phyloP scores from a whole-genome alignment of 2,797 vertebrate genomes.

The Myotis findleyi region DNA sequence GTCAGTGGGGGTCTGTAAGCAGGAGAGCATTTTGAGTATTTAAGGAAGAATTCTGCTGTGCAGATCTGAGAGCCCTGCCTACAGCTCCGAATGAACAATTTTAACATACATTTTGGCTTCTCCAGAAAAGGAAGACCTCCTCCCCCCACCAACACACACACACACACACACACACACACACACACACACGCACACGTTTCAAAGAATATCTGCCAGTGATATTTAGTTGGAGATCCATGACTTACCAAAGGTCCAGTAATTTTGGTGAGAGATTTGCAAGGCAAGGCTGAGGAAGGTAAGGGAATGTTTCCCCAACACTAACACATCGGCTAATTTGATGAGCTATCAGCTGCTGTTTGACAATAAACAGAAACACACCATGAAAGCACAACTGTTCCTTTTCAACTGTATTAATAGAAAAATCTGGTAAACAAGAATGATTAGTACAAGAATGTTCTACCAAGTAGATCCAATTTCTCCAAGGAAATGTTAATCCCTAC shows the following conservation, averaged over 20 bases:
- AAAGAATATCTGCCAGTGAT: neutral
- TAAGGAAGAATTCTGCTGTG: neutral
- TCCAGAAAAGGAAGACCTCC: neutral
- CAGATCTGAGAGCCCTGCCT: neutral
- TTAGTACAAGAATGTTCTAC: constrained; percentile 61
- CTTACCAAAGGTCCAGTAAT: neutral
- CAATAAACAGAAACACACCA: constrained; percentile 37
- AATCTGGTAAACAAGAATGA: constrained; percentile 70
- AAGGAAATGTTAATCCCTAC: constrained; percentile 58
- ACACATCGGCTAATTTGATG: neutral
- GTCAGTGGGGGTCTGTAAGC: neutral
- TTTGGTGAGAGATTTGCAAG: neutral
- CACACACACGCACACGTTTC: neutral
- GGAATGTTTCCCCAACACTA: neutral
- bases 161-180: neutral
- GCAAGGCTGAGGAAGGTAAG: neutral
- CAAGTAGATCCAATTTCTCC: constrained; percentile 59
- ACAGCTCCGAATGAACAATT: neutral
- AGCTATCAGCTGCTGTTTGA: constrained; percentile 63
- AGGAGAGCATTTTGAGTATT: neutral
- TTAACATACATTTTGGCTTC: neutral
- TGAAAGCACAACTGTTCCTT: constrained; percentile 64
- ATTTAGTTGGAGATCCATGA: neutral
- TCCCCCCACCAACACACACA: neutral
- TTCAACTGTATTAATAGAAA: constrained; percentile 61